A percentile compares a stretch with the other conserved stretches of the same genome.
These are phyloP conservation scores for Myotis myotis DNA, from an alignment of 2,797 vertebrate species.

Conservation along the genomic window DNA sequence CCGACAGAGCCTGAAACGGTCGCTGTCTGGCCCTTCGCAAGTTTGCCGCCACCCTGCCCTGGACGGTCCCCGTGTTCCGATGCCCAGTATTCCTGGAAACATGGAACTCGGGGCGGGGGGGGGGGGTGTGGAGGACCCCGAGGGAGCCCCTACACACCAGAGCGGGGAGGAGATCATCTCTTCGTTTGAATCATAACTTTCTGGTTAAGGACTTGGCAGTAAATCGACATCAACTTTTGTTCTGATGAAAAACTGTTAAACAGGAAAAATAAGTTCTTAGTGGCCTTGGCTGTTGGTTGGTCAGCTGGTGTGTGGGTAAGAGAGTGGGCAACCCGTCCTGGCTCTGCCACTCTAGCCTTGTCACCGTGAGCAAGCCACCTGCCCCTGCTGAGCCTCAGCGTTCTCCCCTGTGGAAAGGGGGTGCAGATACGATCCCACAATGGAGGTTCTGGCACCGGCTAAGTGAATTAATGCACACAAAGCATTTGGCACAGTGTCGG, in stretches of 20 bases:
- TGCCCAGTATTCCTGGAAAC: no score
- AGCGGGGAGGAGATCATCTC: rapidly evolving
- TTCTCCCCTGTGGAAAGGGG: not conserved
- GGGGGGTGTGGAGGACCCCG: rapidly evolving
- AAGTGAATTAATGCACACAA: rapidly evolving
- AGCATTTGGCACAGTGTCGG: rapidly evolving
- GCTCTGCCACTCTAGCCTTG: rapidly evolving
- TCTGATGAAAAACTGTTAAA: not conserved
- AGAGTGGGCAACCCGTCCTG: not conserved
- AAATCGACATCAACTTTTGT: not conserved
- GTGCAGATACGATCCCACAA: rapidly evolving
- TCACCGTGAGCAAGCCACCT: rapidly evolving
- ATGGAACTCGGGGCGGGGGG: no score
- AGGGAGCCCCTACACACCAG: rapidly evolving
- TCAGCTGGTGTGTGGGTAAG: not conserved
- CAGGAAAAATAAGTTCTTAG: not conserved
- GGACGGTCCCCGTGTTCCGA: not conserved
- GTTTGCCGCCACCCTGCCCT: not conserved
- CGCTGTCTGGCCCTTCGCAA: not conserved
- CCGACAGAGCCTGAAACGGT: rapidly evolving
- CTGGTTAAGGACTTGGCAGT: no score
- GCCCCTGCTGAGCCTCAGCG: rapidly evolving
- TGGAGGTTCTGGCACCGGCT: not conserved
- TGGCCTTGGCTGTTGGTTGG: rapidly evolving
- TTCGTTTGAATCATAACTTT: not conserved